Evolutionary conservation across 2,888 invertebrate species (phyloP), one percentile per base, ranked within the genome.

Genomic region (Crocallis elinguaria): DNA sequence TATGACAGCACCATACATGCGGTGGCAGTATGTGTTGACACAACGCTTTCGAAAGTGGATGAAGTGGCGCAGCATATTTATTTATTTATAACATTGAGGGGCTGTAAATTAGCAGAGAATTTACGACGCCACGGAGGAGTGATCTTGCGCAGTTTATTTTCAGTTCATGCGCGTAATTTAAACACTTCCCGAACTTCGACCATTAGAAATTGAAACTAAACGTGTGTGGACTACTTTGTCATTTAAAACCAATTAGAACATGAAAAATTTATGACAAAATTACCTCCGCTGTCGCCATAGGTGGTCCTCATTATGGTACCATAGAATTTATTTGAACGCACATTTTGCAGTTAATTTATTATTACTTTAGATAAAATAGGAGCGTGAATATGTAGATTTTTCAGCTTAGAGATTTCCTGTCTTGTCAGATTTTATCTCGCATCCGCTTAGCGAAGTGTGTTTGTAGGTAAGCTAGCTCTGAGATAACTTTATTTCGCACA

Each of bases 71-170:
- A 75, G 79, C 80, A 84, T 88, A 89, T 90, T 88, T 90, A 88
- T 89, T 88, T 90, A 89, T 88, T 87, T 88, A 89, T 88, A 88
- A 84, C 84, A 84, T 77, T 76, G 83, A 82, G 83, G 84, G 84
- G 88, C 88, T 81, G 90, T 92, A 92, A 91, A 92, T 92, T 92
- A 92, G 85, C 86, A 79, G 82, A 80, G 80, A 88, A 92, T 91
- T 88, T 90, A 89, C 87, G 83, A 79, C 82, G 78, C 70, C 71
- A 70, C 79, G 77, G 79, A 79, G 85, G 74, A 85, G 82, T 82
- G 85, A 84, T 85, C 86, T 74, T 71, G 77, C 69, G 80, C 79
- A 72, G 84, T 84, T 82, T 91, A 91, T 91, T 91, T 91, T 86
- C 66, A 82, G 87, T 76, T 74, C 76, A 69, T 61, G 81, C 80